Base-by-base conservation (phyloP, 92 coral and sea anemone genomes). In the Bergia puertoricense region DNA sequence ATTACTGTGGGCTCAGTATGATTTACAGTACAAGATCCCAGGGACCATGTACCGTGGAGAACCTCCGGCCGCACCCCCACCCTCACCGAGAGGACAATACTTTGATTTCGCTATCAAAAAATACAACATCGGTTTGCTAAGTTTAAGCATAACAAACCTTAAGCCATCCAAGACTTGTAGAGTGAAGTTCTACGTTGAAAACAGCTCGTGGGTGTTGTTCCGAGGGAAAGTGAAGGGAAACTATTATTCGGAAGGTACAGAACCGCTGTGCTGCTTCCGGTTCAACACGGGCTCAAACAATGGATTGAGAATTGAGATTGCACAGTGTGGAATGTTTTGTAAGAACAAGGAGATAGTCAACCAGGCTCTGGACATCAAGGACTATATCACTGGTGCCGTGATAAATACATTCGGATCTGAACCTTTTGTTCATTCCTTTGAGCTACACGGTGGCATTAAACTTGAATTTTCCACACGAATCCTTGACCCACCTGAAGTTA, bases 1-100 rank as follows among this genome's bases (percentile, higher is more conserved):
- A 1, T 6, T 79, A 18, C 48, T 80, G 15, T 88, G 90, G 80
- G 78, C 90, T 62, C 85, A 88, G 44, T 82, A 85, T 42, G 68
- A 57, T 39, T 38, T 84, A 37, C 46, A 84, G 77, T 84, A 84
- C 87, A 71, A 84, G 22, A 62, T 91, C 74, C 85, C 93, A 48
- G 93, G 93, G 46, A 71, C 86, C 56, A 76, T 91, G 88, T 91
- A 88, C 88, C 90, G 93, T 16, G 93, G 93, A 6, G 90, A 91
- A 71, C 82, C 90, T 22, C 81, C 87, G 14, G 62, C 57, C 30
- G 69, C 87, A 69, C 79, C 78, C 37, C 79, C 87, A 46, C 87
- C 87, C 36, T 18, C 44, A 50, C 87, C 87, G 15, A 72, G 45
- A 15, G 87, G 79, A 13, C 77, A 68, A 20, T 84, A 84, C 79